Percentiles rank a stretch among this genome's conserved stretches.
phyloP scores from a whole-genome alignment of 1,140 invertebrate genomes.

The Octopus sinensis region DNA sequence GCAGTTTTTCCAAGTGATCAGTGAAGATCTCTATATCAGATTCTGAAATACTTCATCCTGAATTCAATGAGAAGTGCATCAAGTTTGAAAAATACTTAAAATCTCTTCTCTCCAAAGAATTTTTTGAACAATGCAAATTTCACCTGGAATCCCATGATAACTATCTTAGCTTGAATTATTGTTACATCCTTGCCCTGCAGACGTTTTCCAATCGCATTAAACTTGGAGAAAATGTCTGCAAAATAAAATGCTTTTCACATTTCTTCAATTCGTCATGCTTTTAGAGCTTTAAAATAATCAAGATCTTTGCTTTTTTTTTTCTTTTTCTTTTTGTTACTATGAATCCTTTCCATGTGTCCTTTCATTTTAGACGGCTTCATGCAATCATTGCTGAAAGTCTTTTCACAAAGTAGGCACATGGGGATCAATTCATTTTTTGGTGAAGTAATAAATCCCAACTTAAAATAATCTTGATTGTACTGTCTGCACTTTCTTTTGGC shows the following conservation, averaged over 20 bases:
- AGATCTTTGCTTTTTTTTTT: conserved; percentile 9
- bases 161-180: neutral
- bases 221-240: neutral
- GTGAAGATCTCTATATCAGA: neutral
- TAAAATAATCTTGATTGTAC: conserved; percentile 1
- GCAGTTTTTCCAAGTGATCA: neutral
- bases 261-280: conserved; percentile 8
- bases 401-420: conserved; percentile 1
- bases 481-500: neutral
- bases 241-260: conserved; percentile 5
- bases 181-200: conserved; percentile 3
- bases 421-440: neutral
- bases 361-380: conserved; percentile 9
- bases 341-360: neutral
- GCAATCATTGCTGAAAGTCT: conserved; percentile 8
- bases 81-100: conserved; percentile 10
- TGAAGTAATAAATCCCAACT: neutral
- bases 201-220: conserved; percentile 1
- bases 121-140: neutral
- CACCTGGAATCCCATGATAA: neutral
- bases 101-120: neutral
- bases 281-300: conserved; percentile 9
- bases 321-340: neutral
- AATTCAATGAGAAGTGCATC: neutral
- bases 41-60: neutral